Conservation (phyloP, 2,113 vertebrate genomes). For the Sturnira hondurensis region DNA sequence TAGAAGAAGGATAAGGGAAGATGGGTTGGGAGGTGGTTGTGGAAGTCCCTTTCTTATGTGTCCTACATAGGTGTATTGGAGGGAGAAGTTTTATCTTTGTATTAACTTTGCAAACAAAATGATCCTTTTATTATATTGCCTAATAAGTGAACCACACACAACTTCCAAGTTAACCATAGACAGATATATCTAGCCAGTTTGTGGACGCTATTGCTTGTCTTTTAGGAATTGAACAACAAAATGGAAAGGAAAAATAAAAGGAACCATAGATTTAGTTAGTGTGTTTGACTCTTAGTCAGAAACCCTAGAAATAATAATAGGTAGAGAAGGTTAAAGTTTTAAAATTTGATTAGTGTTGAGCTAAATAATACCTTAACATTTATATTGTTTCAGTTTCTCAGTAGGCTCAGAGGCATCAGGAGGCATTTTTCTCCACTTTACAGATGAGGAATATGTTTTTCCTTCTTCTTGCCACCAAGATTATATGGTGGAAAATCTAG, state of each 20-base stretch:
- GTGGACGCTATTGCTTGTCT: neutral
- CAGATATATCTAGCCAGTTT: neutral
- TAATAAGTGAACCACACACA: neutral
- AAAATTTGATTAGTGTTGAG: neutral
- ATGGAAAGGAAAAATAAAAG: neutral
- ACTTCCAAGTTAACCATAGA: neutral
- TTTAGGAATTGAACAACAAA: conserved; percentile 8
- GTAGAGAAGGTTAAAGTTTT: neutral
- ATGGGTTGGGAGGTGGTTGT: neutral
- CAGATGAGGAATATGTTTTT: neutral
- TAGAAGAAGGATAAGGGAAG: neutral
- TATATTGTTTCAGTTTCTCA: neutral
- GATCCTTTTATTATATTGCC: conserved; percentile 6
- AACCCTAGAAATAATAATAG: neutral
- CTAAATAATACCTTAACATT: neutral
- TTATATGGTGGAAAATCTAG: neutral
- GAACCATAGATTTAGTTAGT: neutral
- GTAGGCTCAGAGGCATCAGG: neutral
- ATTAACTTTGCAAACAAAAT: conserved; percentile 2
- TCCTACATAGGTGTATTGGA: neutral
- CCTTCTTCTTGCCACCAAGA: neutral
- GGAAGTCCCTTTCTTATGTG: neutral
- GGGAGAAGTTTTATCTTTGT: neutral
- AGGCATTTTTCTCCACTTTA: neutral
- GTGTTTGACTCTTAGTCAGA: conserved; percentile 23